phyloP scores from a whole-genome alignment of 2,888 invertebrate species.

The Trichogramma dendrolimi region DNA sequence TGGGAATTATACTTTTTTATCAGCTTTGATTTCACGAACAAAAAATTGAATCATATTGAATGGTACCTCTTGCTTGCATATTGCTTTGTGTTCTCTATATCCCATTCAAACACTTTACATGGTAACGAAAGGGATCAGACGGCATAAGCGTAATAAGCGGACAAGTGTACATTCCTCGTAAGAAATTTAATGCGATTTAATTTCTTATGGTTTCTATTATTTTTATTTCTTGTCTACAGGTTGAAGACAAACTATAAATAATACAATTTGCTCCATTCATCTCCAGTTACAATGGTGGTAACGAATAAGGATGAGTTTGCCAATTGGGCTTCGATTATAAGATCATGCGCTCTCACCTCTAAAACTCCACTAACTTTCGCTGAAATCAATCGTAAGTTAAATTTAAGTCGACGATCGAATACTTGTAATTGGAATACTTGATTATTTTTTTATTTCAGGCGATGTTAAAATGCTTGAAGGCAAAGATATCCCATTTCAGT shows the following conservation, averaged over 20 bases:
- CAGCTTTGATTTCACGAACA: too few relatives aligned
- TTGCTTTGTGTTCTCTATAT: too few relatives aligned
- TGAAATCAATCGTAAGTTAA: conserved; percentile 57
- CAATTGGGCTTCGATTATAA: conserved; percentile 45
- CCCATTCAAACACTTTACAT: too few relatives aligned
- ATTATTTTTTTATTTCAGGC: conserved; percentile 47
- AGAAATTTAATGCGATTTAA: neutral
- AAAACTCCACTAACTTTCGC: conserved; percentile 56
- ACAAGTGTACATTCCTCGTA: neutral
- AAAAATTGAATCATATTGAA: too few relatives aligned
- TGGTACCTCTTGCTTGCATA: too few relatives aligned
- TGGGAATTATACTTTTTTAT: too few relatives aligned
- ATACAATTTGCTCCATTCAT: too few relatives aligned
- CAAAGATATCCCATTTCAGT: conserved; percentile 60
- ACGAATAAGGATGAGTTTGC: conserved; percentile 7
- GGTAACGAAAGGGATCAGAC: too few relatives aligned
- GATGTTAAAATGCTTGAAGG: conserved; percentile 66
- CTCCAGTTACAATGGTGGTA: conserved; percentile 5
- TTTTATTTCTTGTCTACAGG: too few relatives aligned
- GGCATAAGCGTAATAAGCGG: too few relatives aligned
- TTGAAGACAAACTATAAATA: too few relatives aligned
- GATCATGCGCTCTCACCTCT: conserved; percentile 56
- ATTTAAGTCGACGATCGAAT: neutral
- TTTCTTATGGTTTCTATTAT: too few relatives aligned
- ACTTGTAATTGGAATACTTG: neutral